Evolutionary conservation across 2,888 invertebrate genomes (phyloP).

Genomic region (Mongoloraphidia duomilia): DNA sequence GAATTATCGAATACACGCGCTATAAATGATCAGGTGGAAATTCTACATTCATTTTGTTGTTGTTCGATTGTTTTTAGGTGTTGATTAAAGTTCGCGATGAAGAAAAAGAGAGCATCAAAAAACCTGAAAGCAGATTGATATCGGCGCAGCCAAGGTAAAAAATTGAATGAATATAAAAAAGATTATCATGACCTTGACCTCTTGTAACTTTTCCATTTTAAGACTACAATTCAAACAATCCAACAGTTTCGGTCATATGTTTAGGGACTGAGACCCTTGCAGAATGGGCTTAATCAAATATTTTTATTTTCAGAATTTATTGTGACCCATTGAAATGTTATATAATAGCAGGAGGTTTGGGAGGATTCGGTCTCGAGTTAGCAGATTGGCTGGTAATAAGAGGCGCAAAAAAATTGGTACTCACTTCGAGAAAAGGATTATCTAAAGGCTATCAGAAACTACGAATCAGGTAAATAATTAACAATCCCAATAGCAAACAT

Average conservation of each 20-base stretch:
- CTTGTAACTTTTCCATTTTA: conserved; percentile 3
- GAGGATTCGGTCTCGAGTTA: conserved; percentile 84
- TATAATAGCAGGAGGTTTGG: conserved; percentile 65
- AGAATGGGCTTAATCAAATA: too few relatives aligned
- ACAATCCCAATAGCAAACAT: too few relatives aligned
- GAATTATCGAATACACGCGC: too few relatives aligned
- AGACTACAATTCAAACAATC: too few relatives aligned
- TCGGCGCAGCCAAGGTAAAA: conserved; percentile 29
- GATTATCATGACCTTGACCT: too few relatives aligned
- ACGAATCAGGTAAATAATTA: conserved; percentile 40
- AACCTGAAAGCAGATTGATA: conserved; percentile 22
- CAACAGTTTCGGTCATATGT: too few relatives aligned
- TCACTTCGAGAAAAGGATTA: conserved; percentile 69
- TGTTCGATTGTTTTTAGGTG: conserved; percentile 15
- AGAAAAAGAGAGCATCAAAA: conserved; percentile 23
- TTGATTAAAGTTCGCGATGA: conserved; percentile 27
- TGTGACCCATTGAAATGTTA: conserved; percentile 38
- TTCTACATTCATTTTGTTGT: too few relatives aligned
- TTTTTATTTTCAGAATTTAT: conserved; percentile 33
- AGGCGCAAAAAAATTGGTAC: conserved; percentile 62
- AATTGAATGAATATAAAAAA: too few relatives aligned
- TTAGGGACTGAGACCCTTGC: too few relatives aligned
- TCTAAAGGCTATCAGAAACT: conserved; percentile 69
- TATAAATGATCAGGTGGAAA: too few relatives aligned
- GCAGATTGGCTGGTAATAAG: conserved; percentile 74